phyloP scores from a whole-genome alignment of 2,888 invertebrate genomes.

The Athetis lepigone region DNA sequence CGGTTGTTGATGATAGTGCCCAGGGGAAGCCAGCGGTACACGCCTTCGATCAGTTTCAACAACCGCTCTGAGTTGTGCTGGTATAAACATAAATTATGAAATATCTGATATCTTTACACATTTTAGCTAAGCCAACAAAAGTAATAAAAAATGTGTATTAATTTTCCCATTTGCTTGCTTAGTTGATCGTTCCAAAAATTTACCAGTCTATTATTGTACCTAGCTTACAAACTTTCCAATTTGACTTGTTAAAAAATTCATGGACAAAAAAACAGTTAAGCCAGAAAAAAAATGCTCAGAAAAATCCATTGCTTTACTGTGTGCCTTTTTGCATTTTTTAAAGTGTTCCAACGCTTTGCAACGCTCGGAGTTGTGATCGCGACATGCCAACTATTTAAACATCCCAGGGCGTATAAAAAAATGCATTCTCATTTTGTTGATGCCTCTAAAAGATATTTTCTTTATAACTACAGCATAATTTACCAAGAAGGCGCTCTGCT shows the following conservation, averaged over 20 bases:
- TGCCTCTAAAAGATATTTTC: slow-evolving; percentile 2
- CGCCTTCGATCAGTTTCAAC: slow-evolving; percentile 95
- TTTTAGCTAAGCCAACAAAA: background rate
- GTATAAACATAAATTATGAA: slow-evolving; percentile 34
- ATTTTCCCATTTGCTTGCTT: background rate
- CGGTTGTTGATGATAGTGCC: slow-evolving; percentile 97
- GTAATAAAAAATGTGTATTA: background rate
- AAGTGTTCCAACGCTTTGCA: slow-evolving; percentile 22
- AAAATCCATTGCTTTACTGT: background rate
- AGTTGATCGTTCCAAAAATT: background rate
- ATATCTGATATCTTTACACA: background rate
- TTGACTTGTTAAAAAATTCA: background rate
- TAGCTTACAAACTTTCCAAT: background rate
- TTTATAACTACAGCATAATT: background rate
- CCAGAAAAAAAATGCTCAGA: slow-evolving; percentile 1
- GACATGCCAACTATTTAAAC: slow-evolving; percentile 31
- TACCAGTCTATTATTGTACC: background rate
- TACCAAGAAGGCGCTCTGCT: background rate
- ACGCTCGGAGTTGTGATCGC: slow-evolving; percentile 1
- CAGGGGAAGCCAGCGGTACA: slow-evolving; percentile 97
- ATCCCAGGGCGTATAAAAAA: slow-evolving; percentile 19
- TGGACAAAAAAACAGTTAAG: slow-evolving; percentile 1
- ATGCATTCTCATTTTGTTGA: slow-evolving; percentile 19
- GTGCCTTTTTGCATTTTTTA: slow-evolving; percentile 19
- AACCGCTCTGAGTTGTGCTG: slow-evolving; percentile 95